Conservation (phyloP, 2,888 invertebrate species). For the Galeopsomyia nigrocyanea region DNA sequence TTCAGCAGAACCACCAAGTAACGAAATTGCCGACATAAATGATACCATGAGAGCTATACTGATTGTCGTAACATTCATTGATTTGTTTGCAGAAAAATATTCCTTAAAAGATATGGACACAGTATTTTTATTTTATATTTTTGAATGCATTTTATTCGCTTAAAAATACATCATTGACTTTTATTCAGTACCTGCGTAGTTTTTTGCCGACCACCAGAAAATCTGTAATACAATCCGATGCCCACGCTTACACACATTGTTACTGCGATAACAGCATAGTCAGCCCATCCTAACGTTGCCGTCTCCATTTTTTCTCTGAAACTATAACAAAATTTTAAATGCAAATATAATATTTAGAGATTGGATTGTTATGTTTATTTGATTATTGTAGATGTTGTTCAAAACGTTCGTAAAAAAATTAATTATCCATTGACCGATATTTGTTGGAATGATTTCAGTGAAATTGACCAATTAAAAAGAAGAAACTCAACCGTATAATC, state of each 20-base stretch:
- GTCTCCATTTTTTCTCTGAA: slow-evolving; percentile 33
- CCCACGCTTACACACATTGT: slow-evolving; percentile 80
- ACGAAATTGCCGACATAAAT: slow-evolving; percentile 74
- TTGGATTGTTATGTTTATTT: too few species aligned
- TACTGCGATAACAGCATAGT: slow-evolving; percentile 81
- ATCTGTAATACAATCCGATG: slow-evolving; percentile 88
- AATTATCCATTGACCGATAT: too few species aligned
- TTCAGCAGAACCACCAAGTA: slow-evolving; percentile 74
- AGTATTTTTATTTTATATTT: not conserved
- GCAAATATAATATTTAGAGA: too few species aligned
- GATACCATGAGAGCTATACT: slow-evolving; percentile 74
- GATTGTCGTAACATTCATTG: slow-evolving; percentile 71
- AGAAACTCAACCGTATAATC: too few species aligned
- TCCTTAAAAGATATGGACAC: slow-evolving; percentile 63
- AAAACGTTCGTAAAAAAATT: too few species aligned
- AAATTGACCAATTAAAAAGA: too few species aligned
- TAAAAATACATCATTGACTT: not conserved
- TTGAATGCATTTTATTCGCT: too few species aligned
- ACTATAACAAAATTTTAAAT: too few species aligned
- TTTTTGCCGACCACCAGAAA: slow-evolving; percentile 87
- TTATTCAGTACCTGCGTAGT: slow-evolving; percentile 79
- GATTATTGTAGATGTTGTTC: too few species aligned
- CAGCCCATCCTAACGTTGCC: slow-evolving; percentile 75
- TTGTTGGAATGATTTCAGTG: too few species aligned
- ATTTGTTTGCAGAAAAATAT: slow-evolving; percentile 72